phyloP scores from a whole-genome alignment of 2,797 vertebrate genomes.

The Kryptopterus vitreolus region DNA sequence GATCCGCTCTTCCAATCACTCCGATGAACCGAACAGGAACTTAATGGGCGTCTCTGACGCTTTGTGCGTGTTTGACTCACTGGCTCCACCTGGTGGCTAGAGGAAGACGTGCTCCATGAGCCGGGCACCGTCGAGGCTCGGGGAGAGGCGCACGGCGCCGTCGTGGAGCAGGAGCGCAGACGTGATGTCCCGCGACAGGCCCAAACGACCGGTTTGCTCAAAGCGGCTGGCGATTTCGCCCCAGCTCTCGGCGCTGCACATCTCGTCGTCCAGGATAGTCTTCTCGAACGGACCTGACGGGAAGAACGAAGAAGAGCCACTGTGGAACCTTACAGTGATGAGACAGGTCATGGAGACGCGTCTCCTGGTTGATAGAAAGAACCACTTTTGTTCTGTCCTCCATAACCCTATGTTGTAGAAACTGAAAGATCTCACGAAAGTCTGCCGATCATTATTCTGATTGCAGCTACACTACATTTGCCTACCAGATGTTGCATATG shows the following conservation, averaged over 20 bases:
- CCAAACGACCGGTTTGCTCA: slow-evolving; percentile 58
- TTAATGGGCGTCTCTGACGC: neutral
- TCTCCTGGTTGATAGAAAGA: no score
- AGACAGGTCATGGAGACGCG: neutral
- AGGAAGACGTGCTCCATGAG: slow-evolving; percentile 73
- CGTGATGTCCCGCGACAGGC: slow-evolving; percentile 63
- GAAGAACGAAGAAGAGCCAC: neutral
- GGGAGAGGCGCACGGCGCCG: slow-evolving; percentile 61
- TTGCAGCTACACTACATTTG: neutral
- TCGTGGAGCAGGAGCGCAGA: slow-evolving; percentile 67
- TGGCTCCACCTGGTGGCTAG: slow-evolving; percentile 72
- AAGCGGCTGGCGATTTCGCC: slow-evolving; percentile 64
- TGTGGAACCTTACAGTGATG: neutral
- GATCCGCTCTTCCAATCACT: no score
- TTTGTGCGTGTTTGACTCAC: slow-evolving; percentile 37
- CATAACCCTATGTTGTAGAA: neutral
- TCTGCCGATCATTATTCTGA: neutral
- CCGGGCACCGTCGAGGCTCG: slow-evolving; percentile 56
- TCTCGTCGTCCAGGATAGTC: slow-evolving; percentile 64
- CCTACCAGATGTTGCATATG: neutral
- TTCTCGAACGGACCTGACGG: slow-evolving; percentile 66
- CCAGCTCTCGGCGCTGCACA: slow-evolving; percentile 68
- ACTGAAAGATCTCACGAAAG: neutral
- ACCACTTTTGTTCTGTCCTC: no score
- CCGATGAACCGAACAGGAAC: neutral